phyloP scores from a whole-genome alignment of 2,888 invertebrate species.

The Therioaphis trifolii region DNA sequence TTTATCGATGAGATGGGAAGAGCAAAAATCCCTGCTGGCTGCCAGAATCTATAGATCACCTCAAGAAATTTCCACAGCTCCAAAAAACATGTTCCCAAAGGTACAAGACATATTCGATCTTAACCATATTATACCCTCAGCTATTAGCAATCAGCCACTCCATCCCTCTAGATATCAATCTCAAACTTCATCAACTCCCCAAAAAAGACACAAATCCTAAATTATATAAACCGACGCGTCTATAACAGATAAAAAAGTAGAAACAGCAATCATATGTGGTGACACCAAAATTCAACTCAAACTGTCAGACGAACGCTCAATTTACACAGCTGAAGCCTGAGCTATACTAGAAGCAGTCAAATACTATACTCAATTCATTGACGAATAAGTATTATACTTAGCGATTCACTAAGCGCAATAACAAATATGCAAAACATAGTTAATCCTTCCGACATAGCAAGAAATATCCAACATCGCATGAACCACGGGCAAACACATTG shows the following conservation, averaged over 20 bases:
- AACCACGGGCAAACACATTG: not conserved
- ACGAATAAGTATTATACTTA: too few relatives aligned
- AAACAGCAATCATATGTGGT: not conserved
- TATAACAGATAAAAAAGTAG: slow-evolving; percentile 20
- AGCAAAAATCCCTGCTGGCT: not conserved
- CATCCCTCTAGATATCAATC: too few relatives aligned
- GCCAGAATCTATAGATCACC: not conserved
- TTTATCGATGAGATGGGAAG: too few relatives aligned
- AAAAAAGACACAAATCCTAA: too few relatives aligned
- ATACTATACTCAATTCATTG: not conserved
- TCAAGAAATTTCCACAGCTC: too few relatives aligned
- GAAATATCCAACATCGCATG: not conserved
- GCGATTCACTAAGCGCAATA: too few relatives aligned
- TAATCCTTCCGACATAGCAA: not conserved
- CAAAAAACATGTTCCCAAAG: too few relatives aligned
- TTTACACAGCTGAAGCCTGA: not conserved
- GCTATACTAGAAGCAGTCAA: slow-evolving; percentile 29
- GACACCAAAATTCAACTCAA: not conserved
- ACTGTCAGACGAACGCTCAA: not conserved
- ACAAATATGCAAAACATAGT: too few relatives aligned
- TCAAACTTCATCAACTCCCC: too few relatives aligned
- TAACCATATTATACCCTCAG: not conserved
- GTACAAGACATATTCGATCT: not conserved
- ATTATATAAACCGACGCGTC: too few relatives aligned
- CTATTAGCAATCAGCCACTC: not conserved